Percentiles rank a stretch among this genome's conserved stretches.
Evolutionary conservation across 2,888 invertebrate species (phyloP).

Genomic region (Dynastes hyllus): DNA sequence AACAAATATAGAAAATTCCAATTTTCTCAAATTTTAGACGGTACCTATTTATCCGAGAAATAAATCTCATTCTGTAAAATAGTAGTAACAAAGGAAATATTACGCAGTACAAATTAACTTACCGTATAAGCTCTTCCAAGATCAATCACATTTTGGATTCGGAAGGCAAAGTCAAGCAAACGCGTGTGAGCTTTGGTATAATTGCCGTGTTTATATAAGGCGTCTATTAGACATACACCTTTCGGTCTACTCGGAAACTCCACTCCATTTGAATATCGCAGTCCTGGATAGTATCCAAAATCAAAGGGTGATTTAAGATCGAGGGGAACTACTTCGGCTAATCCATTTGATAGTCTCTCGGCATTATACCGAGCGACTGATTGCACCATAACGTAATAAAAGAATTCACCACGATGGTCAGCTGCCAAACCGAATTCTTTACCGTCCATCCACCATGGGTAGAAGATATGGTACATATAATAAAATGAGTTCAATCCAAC

Average conservation of each 20-base stretch:
- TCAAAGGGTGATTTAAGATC: constrained; percentile 73
- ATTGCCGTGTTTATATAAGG: constrained; percentile 63
- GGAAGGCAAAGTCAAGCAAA: constrained; percentile 74
- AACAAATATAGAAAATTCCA: too few species aligned
- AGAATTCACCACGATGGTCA: constrained; percentile 78
- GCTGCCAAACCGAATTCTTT: constrained; percentile 73
- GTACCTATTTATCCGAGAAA: too few species aligned
- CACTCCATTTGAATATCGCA: constrained; percentile 79
- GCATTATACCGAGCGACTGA: constrained; percentile 82
- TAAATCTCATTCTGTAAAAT: too few species aligned
- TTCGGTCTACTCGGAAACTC: constrained; percentile 78
- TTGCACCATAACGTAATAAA: constrained; percentile 80
- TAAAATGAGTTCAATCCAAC: constrained; percentile 79
- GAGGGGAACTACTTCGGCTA: constrained; percentile 78
- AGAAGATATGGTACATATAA: constrained; percentile 76
- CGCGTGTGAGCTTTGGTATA: constrained; percentile 70
- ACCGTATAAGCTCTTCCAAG: constrained; percentile 71
- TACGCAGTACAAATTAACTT: not conserved
- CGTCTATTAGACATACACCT: constrained; percentile 64
- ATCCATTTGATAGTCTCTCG: constrained; percentile 82
- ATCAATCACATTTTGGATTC: constrained; percentile 77
- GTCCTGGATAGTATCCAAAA: constrained; percentile 78
- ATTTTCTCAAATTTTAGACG: too few species aligned
- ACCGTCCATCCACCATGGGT: constrained; percentile 79
- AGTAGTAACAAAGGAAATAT: too few species aligned